Evolutionary conservation across 92 coral and sea anemone genomes (phyloP).

Genomic region (Isaurus tuberculatus): DNA sequence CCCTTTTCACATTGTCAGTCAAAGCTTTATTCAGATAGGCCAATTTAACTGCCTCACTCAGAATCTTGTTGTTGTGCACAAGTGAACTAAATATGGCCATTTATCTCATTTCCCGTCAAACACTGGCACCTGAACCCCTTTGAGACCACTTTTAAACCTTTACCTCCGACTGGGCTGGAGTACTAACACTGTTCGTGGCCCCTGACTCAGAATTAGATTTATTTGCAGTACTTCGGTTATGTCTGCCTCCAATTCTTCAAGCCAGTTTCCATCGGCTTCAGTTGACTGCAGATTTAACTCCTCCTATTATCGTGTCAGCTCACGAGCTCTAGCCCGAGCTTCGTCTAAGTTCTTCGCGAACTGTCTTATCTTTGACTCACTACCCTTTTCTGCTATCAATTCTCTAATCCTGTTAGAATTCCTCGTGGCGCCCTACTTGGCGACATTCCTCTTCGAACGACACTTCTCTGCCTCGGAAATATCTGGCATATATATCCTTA

Average conservation of each 20-base stretch:
- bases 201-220: not conserved
- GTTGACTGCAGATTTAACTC: constrained; percentile 11
- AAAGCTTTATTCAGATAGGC: constrained; percentile 50
- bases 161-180: constrained; percentile 17
- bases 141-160: constrained; percentile 14
- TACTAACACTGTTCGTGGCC: not conserved
- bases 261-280: constrained; percentile 4
- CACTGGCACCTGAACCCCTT: constrained; percentile 31
- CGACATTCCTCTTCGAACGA: constrained; percentile 19
- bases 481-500: not conserved
- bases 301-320: constrained; percentile 8
- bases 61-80: constrained; percentile 33
- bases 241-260: constrained; percentile 23
- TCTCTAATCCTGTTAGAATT: constrained; percentile 15
- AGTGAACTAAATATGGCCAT: constrained; percentile 35
- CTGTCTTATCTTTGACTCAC: constrained; percentile 17
- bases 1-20: constrained; percentile 40
- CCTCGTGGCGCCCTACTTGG: not conserved
- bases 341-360: constrained; percentile 27
- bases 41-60: constrained; percentile 27
- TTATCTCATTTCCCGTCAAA: constrained; percentile 27
- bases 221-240: constrained; percentile 20
- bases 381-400: not conserved
- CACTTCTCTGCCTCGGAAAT: constrained; percentile 26
- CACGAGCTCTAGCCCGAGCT: constrained; percentile 4